A percentile compares a stretch with the other conserved stretches of the same genome.
Conservation (phyloP, 2,113 vertebrate species). For the Carassius gibelio region DNA sequence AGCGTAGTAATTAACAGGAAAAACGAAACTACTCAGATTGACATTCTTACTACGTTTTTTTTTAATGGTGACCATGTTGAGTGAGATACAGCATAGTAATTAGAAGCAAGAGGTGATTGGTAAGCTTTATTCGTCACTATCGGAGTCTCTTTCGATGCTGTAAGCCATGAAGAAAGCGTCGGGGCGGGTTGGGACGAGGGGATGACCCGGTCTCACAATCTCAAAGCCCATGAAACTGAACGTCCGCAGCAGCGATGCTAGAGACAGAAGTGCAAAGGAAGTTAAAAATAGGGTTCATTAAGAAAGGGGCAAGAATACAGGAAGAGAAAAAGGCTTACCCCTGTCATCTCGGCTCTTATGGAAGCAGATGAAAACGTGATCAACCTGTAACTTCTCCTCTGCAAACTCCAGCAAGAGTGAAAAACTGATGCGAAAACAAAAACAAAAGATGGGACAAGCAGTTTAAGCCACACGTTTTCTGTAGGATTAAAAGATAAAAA, state of each 20-base stretch:
- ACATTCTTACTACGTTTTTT: constrained; percentile 56
- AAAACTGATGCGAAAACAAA: constrained; percentile 74
- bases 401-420: constrained; percentile 93
- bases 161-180: constrained; percentile 99
- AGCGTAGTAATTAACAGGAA: constrained; percentile 59
- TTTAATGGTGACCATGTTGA: constrained; percentile 50
- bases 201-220: constrained; percentile 99
- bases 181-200: constrained; percentile 95
- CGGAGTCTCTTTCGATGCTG: constrained; percentile 92
- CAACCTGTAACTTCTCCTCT: constrained; percentile 89
- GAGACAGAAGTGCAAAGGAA: constrained; percentile 9
- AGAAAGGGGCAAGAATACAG: background rate
- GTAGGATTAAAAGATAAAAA: background rate
- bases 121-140: constrained; percentile 83
- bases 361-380: constrained; percentile 95
- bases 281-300: background rate
- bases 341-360: constrained; percentile 94
- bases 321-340: constrained; percentile 74
- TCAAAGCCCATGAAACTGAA: constrained; percentile 99
- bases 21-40: constrained; percentile 50
- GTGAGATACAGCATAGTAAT: constrained; percentile 20
- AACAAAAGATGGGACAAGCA: background rate
- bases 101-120: constrained; percentile 29
- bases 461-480: constrained; percentile 2
- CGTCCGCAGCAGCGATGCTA: constrained; percentile 91